Evolutionary conservation across 1,140 invertebrate species (phyloP), one percentile per base, ranked within the genome.

Genomic region (Tetramorium alpestre): DNA sequence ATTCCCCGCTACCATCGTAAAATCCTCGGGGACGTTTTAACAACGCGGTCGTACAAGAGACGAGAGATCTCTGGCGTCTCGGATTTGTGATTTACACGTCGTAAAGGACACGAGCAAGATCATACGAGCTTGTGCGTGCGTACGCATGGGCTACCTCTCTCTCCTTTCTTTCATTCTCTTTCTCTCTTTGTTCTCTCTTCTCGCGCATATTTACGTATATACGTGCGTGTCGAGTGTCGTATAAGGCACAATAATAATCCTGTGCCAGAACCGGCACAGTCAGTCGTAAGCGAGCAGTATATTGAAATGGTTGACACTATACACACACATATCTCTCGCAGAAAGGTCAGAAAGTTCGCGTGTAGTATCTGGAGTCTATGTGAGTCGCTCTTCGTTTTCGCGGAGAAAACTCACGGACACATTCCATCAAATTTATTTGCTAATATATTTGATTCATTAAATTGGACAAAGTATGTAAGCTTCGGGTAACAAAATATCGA

Each of bases 61-160:
- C 44, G 62, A 58, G 78, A 67, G 85, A 87, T 85, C 80, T 78
- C 86, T 65, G 58, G 77, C 49, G 81, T 84, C 78, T 92, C 85
- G 60, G 78, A 81, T 89, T 92, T 67, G 88, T 92, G 91, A 92
- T 92, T 92, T 92, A 92, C 90, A 91, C 89, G 72, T 92, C 92
- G 89, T 92, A 91, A 92, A 92, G 87, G 86, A 62, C 64, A 70
- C 80, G 64, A 70, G 86, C 86, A 72, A 86, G 56, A 44, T 18
- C 76, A 56, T 49, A 16, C 47, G 51, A 18, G 60, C 6, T 7
- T 65, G 65, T 76, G 51, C 62, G 62, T 64, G 62, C 28, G 33
- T 67, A 25, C 54, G 51, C 56, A 13, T 8, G 16, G n/a, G 7
- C 38, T 73, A 33, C 33, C 25, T 28, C 47, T n/a, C 25, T 33